Evolutionary conservation across 2,888 invertebrate species (phyloP), one percentile per base, ranked within the genome.

Genomic region (Eutolmus rufibarbis): DNA sequence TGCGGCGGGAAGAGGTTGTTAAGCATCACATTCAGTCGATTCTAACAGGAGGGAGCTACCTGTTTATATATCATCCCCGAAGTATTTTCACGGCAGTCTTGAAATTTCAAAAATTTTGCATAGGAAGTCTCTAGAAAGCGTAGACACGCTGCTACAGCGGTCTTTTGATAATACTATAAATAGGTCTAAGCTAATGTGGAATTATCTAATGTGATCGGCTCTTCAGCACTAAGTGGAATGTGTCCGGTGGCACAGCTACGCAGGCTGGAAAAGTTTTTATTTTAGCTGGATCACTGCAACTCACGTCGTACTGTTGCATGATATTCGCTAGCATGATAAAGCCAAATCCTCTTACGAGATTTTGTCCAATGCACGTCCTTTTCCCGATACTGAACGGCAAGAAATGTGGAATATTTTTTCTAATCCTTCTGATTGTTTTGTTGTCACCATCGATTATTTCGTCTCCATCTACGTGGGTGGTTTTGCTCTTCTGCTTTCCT

Each of bases 361-460:
- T 95, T 90, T 96, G 96, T 0, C 97, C 97, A 86, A 97, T 96
- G 90, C 97, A 97, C 0, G 96, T 96, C 37, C 97, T 93, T 90
- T 95, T 96, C 9, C 97, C 97, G 28, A 96, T 96, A 90, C 96
- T 96, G 92, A 97, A 97, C 0, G 97, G 97, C 9, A 97, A 93
- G 91, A 97, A 97, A 91, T 96, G 95, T 0, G 95, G 94, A 5
- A 94, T 93, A 88, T 94, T 94, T 88, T 92, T 93, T 88, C 91
- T 93, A 0, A 94, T 93, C 0, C 93, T 88, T 14, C 40, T 46
- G 12, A 78, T 81, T 5, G 31, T 31, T 78, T n/a, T 57, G 37
- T 74, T 51, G 34, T 46, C 37, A 1, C 90, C 90, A 34, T 92
- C 91, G 84, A 94, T 94, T 0, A 93, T 93, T 87, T 95, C 94